These are phyloP conservation scores for Andricus quercusramuli DNA, from an alignment of 2,888 invertebrate species.

Conservation along the genomic window DNA sequence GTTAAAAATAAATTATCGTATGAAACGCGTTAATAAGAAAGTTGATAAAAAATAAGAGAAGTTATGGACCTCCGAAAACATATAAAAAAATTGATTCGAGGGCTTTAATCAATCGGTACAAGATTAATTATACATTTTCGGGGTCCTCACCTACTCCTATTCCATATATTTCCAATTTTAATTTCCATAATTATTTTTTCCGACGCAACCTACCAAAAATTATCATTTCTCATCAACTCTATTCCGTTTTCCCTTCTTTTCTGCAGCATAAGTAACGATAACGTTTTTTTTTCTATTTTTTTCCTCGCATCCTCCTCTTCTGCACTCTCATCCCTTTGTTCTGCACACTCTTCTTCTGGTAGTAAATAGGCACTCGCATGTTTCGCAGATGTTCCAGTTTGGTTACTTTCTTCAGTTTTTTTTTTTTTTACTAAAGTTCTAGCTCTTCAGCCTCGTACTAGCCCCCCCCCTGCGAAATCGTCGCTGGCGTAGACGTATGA, in stretches of 20 bases:
- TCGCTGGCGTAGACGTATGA: conserved; percentile 62
- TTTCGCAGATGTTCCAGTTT: conserved; percentile 12
- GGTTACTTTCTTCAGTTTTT: neutral
- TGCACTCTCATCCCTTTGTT: neutral
- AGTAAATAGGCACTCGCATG: neutral
- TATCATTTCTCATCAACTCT: neutral
- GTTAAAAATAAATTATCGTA: too few relatives aligned
- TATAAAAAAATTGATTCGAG: too few relatives aligned
- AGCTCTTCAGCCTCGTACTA: neutral
- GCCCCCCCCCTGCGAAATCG: neutral
- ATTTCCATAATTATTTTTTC: too few relatives aligned
- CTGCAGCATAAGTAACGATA: neutral
- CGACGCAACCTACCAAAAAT: too few relatives aligned
- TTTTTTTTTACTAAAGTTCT: neutral
- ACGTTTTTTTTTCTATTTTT: neutral
- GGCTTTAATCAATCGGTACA: too few relatives aligned
- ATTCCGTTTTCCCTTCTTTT: neutral
- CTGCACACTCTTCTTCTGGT: neutral
- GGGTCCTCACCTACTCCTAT: too few relatives aligned
- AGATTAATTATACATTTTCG: too few relatives aligned
- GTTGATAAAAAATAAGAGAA: too few relatives aligned
- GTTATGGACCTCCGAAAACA: too few relatives aligned
- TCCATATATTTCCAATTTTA: too few relatives aligned
- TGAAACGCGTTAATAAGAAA: too few relatives aligned
- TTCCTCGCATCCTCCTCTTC: neutral